Percentiles rank a stretch among this genome's conserved stretches.
phyloP scores from a whole-genome alignment of 2,888 invertebrate genomes.

The Ophioninae sp. region DNA sequence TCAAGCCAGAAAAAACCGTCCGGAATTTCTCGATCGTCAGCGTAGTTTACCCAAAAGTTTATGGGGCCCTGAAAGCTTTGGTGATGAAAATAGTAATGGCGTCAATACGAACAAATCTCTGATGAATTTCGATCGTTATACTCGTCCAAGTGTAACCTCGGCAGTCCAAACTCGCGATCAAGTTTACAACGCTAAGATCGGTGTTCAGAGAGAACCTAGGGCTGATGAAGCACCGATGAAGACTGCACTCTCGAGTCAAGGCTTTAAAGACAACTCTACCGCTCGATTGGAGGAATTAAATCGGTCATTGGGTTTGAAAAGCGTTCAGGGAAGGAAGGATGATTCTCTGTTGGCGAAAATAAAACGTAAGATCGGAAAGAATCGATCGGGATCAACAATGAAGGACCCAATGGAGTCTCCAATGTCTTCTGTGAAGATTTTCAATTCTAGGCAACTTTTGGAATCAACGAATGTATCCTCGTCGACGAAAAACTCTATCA shows the following conservation, averaged over 20 bases:
- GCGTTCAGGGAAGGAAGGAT: slow-evolving; percentile 20
- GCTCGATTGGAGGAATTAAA: not conserved
- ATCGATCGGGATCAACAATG: slow-evolving; percentile 4
- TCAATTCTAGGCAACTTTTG: slow-evolving; percentile 58
- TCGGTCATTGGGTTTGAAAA: not conserved
- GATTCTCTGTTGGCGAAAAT: slow-evolving; percentile 45
- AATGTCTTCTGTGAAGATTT: slow-evolving; percentile 49
- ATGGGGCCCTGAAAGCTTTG: not conserved
- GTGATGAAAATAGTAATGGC: slow-evolving; percentile 22
- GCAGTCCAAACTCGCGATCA: slow-evolving; percentile 49
- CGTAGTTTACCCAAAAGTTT: slow-evolving; percentile 34
- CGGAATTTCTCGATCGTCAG: slow-evolving; percentile 34
- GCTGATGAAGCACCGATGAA: not conserved
- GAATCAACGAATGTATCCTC: slow-evolving; percentile 63
- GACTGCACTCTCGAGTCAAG: not conserved
- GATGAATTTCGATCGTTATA: slow-evolving; percentile 20
- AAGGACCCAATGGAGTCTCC: too few species aligned
- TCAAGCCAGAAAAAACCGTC: not conserved
- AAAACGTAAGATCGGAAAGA: slow-evolving; percentile 42
- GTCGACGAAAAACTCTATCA: slow-evolving; percentile 44
- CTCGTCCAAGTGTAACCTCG: slow-evolving; percentile 56
- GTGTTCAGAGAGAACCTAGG: slow-evolving; percentile 45
- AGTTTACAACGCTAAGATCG: slow-evolving; percentile 59
- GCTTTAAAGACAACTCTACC: not conserved
- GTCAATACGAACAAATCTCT: not conserved